Percentiles rank a stretch among this genome's conserved stretches.
Evolutionary conservation across 2,888 invertebrate genomes (phyloP).

Genomic region (Campoplex capitator): DNA sequence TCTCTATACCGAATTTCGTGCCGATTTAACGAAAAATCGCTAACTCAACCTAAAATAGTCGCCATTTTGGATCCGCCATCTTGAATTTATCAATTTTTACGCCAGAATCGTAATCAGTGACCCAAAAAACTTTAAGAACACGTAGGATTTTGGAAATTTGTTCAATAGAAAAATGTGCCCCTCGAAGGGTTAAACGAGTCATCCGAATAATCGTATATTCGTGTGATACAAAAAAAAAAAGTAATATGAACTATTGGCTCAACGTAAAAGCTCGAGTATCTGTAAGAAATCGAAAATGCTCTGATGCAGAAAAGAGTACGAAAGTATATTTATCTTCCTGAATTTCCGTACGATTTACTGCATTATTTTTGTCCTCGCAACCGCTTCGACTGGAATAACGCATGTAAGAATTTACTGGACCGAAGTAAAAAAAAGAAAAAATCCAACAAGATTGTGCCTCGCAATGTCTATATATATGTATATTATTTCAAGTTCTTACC

Average conservation of each 20-base stretch:
- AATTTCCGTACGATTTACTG: slow-evolving; percentile 7
- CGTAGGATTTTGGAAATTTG: too few species aligned
- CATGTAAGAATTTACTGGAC: slow-evolving; percentile 44
- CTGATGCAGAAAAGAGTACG: not conserved
- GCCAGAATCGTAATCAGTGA: too few species aligned
- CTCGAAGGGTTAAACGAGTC: not conserved
- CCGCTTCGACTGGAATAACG: slow-evolving; percentile 17
- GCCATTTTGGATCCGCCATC: too few species aligned
- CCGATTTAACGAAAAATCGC: too few species aligned
- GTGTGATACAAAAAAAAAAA: not conserved
- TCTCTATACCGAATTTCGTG: too few species aligned
- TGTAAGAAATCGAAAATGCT: not conserved
- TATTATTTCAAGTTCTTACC: slow-evolving; percentile 30
- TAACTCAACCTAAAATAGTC: too few species aligned
- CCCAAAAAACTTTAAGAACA: too few species aligned
- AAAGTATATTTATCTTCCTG: slow-evolving; percentile 4
- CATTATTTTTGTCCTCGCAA: slow-evolving; percentile 14
- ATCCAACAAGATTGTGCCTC: not conserved
- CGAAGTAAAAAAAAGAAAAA: not conserved
- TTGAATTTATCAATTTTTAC: too few species aligned
- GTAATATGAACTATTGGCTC: not conserved
- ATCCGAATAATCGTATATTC: not conserved
- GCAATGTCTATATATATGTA: slow-evolving; percentile 18
- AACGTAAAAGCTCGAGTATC: not conserved
- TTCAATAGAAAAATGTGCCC: too few species aligned